Evolutionary conservation across 2,797 vertebrate species (phyloP).

Genomic region (Cirrhinus mrigala): DNA sequence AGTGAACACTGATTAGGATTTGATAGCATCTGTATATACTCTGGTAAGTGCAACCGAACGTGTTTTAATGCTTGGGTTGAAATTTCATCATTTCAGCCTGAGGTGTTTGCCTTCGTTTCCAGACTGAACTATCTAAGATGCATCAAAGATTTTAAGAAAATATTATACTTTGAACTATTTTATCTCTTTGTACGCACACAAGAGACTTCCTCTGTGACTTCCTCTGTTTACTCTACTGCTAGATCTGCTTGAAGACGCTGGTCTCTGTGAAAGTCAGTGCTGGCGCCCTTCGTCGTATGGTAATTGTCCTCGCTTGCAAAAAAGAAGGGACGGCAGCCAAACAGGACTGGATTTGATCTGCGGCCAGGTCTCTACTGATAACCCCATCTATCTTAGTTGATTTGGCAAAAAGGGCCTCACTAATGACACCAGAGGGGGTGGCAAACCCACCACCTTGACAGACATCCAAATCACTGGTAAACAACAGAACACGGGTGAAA

Average conservation of each 20-base stretch:
- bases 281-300: constrained; percentile 53
- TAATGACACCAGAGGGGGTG: constrained; percentile 60
- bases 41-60: neutral
- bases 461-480: constrained; percentile 78
- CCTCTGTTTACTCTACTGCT: constrained; percentile 6
- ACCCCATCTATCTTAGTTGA: constrained; percentile 68
- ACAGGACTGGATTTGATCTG: constrained; percentile 58
- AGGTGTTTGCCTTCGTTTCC: constrained; percentile 7
- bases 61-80: neutral
- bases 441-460: constrained; percentile 75
- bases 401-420: constrained; percentile 69
- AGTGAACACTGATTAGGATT: neutral
- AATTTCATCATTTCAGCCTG: constrained; percentile 23
- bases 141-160: constrained; percentile 6
- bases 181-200: constrained; percentile 1
- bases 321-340: constrained; percentile 59
- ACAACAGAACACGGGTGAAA: constrained; percentile 67
- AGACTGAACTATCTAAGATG: neutral
- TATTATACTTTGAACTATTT: constrained; percentile 6
- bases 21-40: constrained; percentile 5
- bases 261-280: constrained; percentile 37
- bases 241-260: constrained; percentile 4
- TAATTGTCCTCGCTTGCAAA: constrained; percentile 64
- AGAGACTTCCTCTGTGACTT: neutral
- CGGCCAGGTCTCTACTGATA: constrained; percentile 61